A percentile compares a stretch with the other conserved stretches of the same genome.
These are phyloP conservation scores for Lacerta agilis DNA, from an alignment of 2,797 vertebrate genomes.

Conservation along the genomic window DNA sequence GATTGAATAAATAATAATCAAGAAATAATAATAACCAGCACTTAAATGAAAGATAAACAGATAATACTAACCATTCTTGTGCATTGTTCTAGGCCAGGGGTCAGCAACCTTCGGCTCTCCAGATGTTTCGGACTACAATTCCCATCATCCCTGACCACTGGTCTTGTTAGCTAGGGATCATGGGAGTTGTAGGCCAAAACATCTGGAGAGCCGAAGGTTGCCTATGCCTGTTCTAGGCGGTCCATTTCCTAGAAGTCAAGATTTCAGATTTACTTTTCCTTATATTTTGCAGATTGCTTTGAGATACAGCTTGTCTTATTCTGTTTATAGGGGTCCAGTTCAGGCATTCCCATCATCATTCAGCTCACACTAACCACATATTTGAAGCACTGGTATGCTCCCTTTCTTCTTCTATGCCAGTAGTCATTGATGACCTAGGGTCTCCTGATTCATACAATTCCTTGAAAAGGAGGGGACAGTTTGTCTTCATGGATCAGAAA, in stretches of 20 bases:
- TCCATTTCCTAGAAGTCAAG: not conserved
- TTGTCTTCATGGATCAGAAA: not conserved
- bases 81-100: not conserved
- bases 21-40: not conserved
- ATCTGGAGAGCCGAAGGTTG: too few species aligned
- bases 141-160: too few species aligned
- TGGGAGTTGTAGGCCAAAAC: too few species aligned
- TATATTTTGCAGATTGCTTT: constrained; percentile 18
- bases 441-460: not conserved
- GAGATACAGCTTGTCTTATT: constrained; percentile 2
- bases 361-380: not conserved
- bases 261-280: not conserved
- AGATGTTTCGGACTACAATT: too few species aligned
- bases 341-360: not conserved
- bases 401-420: not conserved
- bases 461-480: constrained; percentile 3
- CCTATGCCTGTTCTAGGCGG: not conserved
- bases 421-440: not conserved
- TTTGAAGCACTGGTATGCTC: not conserved
- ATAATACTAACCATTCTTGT: too few species aligned
- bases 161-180: too few species aligned
- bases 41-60: not conserved
- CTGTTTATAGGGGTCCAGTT: constrained; percentile 30
- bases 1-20: too few species aligned
- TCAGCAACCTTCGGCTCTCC: too few species aligned